Base-by-base conservation (phyloP, 2,888 invertebrate species). In the Noctua janthina region DNA sequence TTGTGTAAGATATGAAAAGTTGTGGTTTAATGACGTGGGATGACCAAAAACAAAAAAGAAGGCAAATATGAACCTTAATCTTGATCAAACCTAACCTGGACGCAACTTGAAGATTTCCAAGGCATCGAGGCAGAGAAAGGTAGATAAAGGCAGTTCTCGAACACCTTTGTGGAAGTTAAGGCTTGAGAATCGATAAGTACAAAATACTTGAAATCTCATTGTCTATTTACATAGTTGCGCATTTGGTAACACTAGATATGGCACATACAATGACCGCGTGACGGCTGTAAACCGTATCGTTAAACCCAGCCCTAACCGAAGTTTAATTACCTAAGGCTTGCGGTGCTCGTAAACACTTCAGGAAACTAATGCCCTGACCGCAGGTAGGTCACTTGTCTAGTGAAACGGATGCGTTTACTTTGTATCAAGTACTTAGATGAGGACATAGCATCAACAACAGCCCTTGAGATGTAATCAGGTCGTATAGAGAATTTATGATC, bases 331-430 rank as follows among this genome's bases (percentile, higher is more conserved):
- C 94, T 88, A 90, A 92, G 93, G 91, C 90, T 93, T 94, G 95
- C 84, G 92, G 92, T 85, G 91, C 82, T 92, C 93, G 92, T 93
- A 93, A 94, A 93, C 91, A 90, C 92, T 92, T 91, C 93, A 95
- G 95, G 96, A 95, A 95, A 96, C 96, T 96, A 94, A 95, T 94
- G 93, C 91, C 91, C 87, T 91, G 94, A 96, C 96, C 96, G 92
- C 96, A 96, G 95, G 91, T 94, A 91, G 95, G 95, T 95, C 94
- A 95, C 86, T 88, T 90, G 88, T 87, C 90, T 88, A 87, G 83
- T 88, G 91, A 89, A 88, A 88, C 89, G 85, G 88, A 90, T 85
- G 87, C 81, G 62, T 84, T 75, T 85, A 90, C 88, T 87, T 86
- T 91, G 90, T 91, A 89, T 88, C 88, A 82, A 68, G 74, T 74